phyloP scores from a whole-genome alignment of 2,797 vertebrate genomes.

The Enteromius fasciolatus region DNA sequence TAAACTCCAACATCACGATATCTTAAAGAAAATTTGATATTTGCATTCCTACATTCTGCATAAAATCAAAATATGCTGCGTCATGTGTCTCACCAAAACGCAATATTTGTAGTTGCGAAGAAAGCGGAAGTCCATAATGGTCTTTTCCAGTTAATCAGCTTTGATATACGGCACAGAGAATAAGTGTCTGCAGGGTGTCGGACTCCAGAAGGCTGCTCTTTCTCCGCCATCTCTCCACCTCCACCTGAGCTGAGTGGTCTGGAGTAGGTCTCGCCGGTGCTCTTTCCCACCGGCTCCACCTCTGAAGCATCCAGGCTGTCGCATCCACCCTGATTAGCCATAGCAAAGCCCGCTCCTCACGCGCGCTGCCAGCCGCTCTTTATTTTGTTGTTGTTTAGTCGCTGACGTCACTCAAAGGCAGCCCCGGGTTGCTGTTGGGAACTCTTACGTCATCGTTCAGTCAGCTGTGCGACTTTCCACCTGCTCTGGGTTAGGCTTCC shows the following conservation, averaged over 20 bases:
- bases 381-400: slow-evolving; percentile 64
- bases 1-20: background rate
- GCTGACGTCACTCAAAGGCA: slow-evolving; percentile 67
- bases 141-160: slow-evolving; percentile 83
- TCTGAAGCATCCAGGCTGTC: slow-evolving; percentile 49
- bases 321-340: slow-evolving; percentile 64
- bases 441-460: slow-evolving; percentile 43
- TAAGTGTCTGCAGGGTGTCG: slow-evolving; percentile 29
- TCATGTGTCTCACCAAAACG: slow-evolving; percentile 86
- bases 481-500: background rate
- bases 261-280: slow-evolving; percentile 17
- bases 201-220: slow-evolving; percentile 35
- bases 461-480: slow-evolving; percentile 2
- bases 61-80: slow-evolving; percentile 62
- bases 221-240: slow-evolving; percentile 54
- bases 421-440: slow-evolving; percentile 44
- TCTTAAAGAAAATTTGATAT: background rate
- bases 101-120: slow-evolving; percentile 83
- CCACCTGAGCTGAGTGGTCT: slow-evolving; percentile 32
- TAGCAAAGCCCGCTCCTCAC: slow-evolving; percentile 46
- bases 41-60: background rate
- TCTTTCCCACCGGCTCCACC: slow-evolving; percentile 42
- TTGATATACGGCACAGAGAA: slow-evolving; percentile 61
- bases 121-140: slow-evolving; percentile 78
- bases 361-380: slow-evolving; percentile 50